These are phyloP conservation scores for Leptodactylus fuscus DNA, from an alignment of 2,113 vertebrate species.

Conservation along the genomic window DNA sequence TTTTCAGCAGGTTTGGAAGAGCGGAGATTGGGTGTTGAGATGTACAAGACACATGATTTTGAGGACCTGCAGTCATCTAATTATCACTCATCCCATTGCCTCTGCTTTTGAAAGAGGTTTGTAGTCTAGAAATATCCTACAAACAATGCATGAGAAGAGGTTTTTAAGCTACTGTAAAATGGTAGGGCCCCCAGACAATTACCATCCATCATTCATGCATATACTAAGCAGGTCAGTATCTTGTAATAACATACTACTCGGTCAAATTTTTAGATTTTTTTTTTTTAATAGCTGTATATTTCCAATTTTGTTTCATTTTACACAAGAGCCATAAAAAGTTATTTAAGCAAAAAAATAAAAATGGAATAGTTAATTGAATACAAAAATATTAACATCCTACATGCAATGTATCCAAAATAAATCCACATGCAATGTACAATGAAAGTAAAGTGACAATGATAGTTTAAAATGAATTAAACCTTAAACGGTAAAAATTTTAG, in stretches of 20 bases:
- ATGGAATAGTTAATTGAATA: neutral
- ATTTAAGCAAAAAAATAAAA: neutral
- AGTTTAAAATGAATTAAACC: neutral
- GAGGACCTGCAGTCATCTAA: no score
- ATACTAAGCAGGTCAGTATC: neutral
- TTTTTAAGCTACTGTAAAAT: neutral
- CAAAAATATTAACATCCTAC: constrained; percentile 50
- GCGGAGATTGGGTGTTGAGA: no score
- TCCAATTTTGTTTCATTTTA: neutral
- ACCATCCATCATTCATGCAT: neutral
- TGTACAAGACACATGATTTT: no score
- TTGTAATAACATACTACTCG: neutral
- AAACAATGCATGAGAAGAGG: no score
- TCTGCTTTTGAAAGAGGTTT: no score
- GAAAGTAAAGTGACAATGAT: neutral
- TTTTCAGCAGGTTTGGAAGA: no score
- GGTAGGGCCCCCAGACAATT: neutral
- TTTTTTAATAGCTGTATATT: neutral
- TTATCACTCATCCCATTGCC: no score
- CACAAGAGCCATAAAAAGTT: neutral
- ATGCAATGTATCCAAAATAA: constrained; percentile 1
- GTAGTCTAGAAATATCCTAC: no score
- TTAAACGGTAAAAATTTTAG: neutral
- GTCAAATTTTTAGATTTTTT: no score
- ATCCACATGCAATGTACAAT: neutral